Conservation (phyloP, 1,140 invertebrate species). For the Tetramorium alpestre region DNA sequence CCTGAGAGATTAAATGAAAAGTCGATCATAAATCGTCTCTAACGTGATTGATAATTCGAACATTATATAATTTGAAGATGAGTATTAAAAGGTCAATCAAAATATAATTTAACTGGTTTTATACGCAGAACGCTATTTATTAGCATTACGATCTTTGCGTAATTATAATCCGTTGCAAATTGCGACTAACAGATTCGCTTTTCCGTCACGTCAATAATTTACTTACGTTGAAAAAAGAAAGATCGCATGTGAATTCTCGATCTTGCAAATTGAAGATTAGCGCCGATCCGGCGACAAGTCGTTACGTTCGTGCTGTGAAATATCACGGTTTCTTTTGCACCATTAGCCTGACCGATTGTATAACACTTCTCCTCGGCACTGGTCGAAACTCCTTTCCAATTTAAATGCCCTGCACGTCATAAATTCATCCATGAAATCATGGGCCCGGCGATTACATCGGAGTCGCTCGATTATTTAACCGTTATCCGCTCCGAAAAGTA, state of each 20-base stretch:
- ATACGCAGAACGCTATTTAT: neutral
- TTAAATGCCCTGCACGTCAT: constrained; percentile 36
- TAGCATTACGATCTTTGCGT: neutral
- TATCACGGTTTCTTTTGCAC: constrained; percentile 40
- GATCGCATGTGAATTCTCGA: neutral
- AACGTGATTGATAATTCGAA: neutral
- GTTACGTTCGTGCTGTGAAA: constrained; percentile 27
- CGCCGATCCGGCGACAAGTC: neutral
- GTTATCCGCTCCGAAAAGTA: neutral
- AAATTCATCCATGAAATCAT: constrained; percentile 38
- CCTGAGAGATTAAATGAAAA: neutral
- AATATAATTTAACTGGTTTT: constrained; percentile 8
- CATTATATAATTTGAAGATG: constrained; percentile 24
- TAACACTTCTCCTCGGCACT: constrained; percentile 20
- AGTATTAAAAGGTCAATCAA: neutral
- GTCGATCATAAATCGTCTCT: constrained; percentile 8
- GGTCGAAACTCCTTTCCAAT: constrained; percentile 55
- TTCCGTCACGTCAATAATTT: neutral
- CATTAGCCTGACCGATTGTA: constrained; percentile 49
- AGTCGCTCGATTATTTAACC: constrained; percentile 23
- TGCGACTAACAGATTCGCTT: neutral
- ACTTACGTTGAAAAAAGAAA: neutral
- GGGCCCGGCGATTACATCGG: constrained; percentile 28
- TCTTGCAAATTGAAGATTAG: neutral
- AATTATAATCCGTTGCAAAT: constrained; percentile 8